Conservation (phyloP, 2,888 invertebrate genomes). For the Sympetrum striolatum region DNA sequence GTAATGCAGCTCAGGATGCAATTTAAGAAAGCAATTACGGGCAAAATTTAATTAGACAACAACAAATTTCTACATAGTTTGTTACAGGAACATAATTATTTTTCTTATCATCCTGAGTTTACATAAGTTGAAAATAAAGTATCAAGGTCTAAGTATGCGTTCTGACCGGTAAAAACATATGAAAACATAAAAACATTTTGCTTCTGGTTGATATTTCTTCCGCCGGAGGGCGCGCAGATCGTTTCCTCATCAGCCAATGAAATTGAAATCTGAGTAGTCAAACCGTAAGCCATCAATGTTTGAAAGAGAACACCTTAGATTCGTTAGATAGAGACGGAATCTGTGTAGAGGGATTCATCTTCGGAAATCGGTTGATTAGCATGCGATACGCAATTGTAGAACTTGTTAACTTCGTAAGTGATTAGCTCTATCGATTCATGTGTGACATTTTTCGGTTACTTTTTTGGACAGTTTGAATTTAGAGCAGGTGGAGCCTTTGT, state of each 20-base stretch:
- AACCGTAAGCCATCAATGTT: conserved; percentile 12
- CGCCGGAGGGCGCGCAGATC: not conserved
- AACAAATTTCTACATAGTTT: too few relatives aligned
- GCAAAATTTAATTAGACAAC: too few relatives aligned
- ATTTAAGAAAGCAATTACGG: too few relatives aligned
- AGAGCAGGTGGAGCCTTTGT: not conserved
- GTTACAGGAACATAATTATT: too few relatives aligned
- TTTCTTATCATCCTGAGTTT: too few relatives aligned
- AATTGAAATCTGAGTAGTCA: not conserved
- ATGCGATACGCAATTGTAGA: not conserved
- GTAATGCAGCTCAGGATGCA: too few relatives aligned
- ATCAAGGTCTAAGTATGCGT: too few relatives aligned
- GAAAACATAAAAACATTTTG: not conserved
- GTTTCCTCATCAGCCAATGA: not conserved
- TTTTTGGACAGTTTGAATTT: not conserved
- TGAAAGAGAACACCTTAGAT: not conserved
- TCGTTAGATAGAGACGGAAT: not conserved
- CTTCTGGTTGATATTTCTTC: not conserved
- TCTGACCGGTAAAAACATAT: too few relatives aligned
- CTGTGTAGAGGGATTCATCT: not conserved
- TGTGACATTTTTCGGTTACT: not conserved
- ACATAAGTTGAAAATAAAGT: too few relatives aligned
- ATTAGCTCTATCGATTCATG: not conserved
- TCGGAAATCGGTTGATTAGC: not conserved
- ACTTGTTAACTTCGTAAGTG: not conserved